These are phyloP conservation scores for Sarcophaga bullata DNA, from an alignment of 1,140 invertebrate genomes.

Conservation along the genomic window DNA sequence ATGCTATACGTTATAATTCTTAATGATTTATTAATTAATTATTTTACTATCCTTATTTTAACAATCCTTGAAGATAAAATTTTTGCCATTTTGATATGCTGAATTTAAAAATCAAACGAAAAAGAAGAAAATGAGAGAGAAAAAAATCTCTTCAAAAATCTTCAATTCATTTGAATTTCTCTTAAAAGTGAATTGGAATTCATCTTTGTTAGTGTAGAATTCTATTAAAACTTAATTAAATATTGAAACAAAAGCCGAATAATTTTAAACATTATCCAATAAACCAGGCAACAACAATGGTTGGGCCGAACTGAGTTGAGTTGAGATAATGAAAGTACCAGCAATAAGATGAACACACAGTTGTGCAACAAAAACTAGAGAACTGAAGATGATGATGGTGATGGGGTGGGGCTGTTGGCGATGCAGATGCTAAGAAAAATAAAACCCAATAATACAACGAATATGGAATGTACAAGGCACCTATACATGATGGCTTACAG, in stretches of 20 bases:
- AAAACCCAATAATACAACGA: constrained; percentile 8
- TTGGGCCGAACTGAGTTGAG: too few relatives aligned
- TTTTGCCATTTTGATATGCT: constrained; percentile 1
- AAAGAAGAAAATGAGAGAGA: not conserved
- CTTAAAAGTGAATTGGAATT: not conserved
- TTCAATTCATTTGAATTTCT: not conserved
- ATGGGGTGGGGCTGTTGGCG: too few relatives aligned
- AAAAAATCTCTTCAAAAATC: not conserved
- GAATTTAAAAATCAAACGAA: not conserved
- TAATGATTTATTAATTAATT: too few relatives aligned
- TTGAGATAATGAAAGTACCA: too few relatives aligned
- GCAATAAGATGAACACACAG: not conserved
- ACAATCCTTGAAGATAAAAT: not conserved
- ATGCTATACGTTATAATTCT: too few relatives aligned
- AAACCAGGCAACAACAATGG: not conserved
- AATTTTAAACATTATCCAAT: constrained; percentile 15
- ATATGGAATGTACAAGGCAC: not conserved
- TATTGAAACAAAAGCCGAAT: constrained; percentile 17
- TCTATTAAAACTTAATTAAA: constrained; percentile 18
- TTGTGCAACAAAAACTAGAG: not conserved
- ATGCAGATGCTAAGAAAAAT: not conserved
- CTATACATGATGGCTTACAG: constrained; percentile 3
- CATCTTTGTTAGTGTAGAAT: not conserved
- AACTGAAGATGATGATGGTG: not conserved
- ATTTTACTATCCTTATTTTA: too few relatives aligned